Evolutionary conservation across 2,797 vertebrate species (phyloP), one percentile per base, ranked within the genome.

Genomic region (Mormyrus proboscirostris): DNA sequence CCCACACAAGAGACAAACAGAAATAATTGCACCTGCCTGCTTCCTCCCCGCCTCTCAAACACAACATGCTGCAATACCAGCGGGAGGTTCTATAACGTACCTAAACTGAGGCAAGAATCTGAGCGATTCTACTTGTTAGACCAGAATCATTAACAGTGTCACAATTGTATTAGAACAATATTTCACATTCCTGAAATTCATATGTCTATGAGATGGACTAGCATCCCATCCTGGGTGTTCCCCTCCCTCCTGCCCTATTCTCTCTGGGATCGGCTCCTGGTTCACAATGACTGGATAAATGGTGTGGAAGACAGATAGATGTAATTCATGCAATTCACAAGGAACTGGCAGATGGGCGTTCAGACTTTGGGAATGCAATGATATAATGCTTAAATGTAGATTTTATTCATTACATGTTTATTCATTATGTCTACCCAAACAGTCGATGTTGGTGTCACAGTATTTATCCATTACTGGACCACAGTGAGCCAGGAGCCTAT

Each of bases 81-180:
- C 25, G 19, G 93, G 89, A 93, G 69, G 93, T 91, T 93, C 91
- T 90, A 90, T 90, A 92, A 89, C 92, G 89, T 79, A 93, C 93
- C 90, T 93, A 62, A 93, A 93, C 93, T 94, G 92, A 95, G 88
- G 87, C 88, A 93, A 92, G 94, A 95, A 96, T 95, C 91, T 33
- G 83, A 95, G 93, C 92, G 90, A 94, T 94, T 94, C 90, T 87
- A 92, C 92, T 95, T 91, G 91, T 91, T 93, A 91, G 93, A 89
- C 92, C 93, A 94, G 91, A 92, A 93, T 88, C 91, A 92, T 93
- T 87, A 89, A 91, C 89, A 91, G 86, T 49, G 88, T 90, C 91
- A 87, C 76, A n/a, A 82, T n/a, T 82, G 76, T 82, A 82, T 82
- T 83, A 90, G 90, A 44, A 57, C 49, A 84, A 85, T 86, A 51